Base-by-base conservation (phyloP, 2,888 invertebrate genomes). In the Pemphredon lugubris region DNA sequence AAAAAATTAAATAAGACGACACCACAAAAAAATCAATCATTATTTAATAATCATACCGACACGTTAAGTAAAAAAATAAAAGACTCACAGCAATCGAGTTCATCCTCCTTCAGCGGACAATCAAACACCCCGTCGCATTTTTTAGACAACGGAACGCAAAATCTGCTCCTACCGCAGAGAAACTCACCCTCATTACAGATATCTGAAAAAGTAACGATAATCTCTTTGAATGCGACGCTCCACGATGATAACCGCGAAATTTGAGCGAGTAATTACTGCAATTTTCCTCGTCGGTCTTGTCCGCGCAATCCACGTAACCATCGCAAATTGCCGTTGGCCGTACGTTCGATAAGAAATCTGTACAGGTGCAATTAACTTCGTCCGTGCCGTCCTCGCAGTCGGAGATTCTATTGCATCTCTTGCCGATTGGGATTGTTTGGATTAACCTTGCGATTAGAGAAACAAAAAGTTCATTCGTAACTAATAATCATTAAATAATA, bases 351-450 rank as follows among this genome's bases (percentile, higher is more conserved):
- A 96, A 89, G 82, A 93, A 93, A 83, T 96, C 95, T n/a, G 90
- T 91, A 84, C 96, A 96, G 0, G 91, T 92, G 85, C 96, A 96
- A 66, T 92, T 90, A 3, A 91, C 86, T 90, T 96, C 96, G 87
- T 96, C 96, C 0, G 94, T 94, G 2, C 94, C 95, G 90, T 96
- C 96, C 89, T 96, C 95, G 87, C 96, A 96, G 84, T 96, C 95
- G 14, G 93, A 89, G 64, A 92, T 90, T 42, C 92, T 92, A 84
- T 96, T 92, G 86, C 96, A 96, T 23, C 93, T 92, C 76, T 92
- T 91, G 1, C 86, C 77, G 20, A 91, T 88, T 0, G 93, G 90
- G 61, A 96, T 92, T 6, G 90, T 90, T 90, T 96, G 95, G 0
- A 91, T 85, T 78, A 95, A 92, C 68, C 95, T 95, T 82, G 42